Conservation (phyloP, 2,113 vertebrate species). For the Scatophagus argus region DNA sequence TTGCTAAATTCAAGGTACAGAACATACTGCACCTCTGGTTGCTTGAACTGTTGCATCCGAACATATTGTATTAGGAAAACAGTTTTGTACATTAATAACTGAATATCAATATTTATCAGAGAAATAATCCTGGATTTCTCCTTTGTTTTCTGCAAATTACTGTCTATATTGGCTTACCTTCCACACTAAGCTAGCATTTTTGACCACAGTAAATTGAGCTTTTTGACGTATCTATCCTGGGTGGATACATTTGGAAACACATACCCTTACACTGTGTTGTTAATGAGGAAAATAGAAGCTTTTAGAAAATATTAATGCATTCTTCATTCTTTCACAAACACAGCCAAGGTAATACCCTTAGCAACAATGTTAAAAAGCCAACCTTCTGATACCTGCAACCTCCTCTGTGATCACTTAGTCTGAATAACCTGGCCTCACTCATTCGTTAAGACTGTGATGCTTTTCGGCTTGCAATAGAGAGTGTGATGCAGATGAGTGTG, state of each 20-base stretch:
- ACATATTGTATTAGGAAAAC: background rate
- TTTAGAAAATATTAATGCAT: conserved; percentile 1
- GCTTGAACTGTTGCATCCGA: too few relatives aligned
- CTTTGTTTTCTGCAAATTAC: background rate
- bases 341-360: background rate
- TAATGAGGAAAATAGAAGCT: background rate
- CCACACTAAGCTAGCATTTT: background rate
- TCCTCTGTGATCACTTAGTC: conserved; percentile 7
- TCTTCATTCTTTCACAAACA: conserved; percentile 3
- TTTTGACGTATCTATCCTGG: background rate
- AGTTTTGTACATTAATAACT: background rate
- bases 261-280: background rate
- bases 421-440: conserved; percentile 10
- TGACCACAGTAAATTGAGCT: conserved; percentile 10
- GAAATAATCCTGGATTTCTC: background rate
- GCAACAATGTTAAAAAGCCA: background rate
- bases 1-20: background rate
- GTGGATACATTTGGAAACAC: conserved; percentile 3
- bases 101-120: conserved; percentile 23
- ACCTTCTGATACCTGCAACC: conserved; percentile 3
- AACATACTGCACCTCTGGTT: too few relatives aligned
- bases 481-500: background rate
- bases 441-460: conserved; percentile 6
- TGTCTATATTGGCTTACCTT: background rate
- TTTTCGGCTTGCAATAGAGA: conserved; percentile 12